Conservation (phyloP, 2,888 invertebrate species). For the Epicampocera succincta region DNA sequence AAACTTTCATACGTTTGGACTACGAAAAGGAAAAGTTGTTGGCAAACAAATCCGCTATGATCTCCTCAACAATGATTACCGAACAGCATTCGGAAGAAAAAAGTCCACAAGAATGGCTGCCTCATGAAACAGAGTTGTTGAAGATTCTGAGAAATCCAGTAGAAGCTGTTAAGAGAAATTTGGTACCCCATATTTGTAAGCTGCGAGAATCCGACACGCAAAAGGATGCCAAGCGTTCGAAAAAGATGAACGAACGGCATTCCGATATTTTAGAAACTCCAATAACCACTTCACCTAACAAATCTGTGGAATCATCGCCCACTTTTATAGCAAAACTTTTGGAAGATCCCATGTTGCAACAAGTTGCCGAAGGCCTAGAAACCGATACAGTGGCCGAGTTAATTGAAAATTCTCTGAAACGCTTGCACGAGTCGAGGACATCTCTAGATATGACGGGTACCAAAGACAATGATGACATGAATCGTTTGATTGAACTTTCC, state of each 20-base stretch:
- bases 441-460: conserved; percentile 80
- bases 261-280: conserved; percentile 45
- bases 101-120: conserved; percentile 72
- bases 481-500: conserved; percentile 80
- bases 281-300: not conserved
- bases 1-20: conserved; percentile 80
- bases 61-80: conserved; percentile 43
- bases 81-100: conserved; percentile 46
- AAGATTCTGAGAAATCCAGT: conserved; percentile 87
- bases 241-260: conserved; percentile 75
- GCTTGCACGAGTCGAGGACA: conserved; percentile 82
- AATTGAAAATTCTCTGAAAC: conserved; percentile 86
- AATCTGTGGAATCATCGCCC: conserved; percentile 75
- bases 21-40: conserved; percentile 75
- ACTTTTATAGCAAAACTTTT: conserved; percentile 84
- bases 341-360: conserved; percentile 85
- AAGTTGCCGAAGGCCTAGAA: conserved; percentile 85
- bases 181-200: conserved; percentile 90
- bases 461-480: conserved; percentile 82
- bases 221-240: conserved; percentile 77
- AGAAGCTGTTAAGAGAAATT: conserved; percentile 88
- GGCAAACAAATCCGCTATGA: conserved; percentile 28
- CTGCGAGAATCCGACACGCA: conserved; percentile 81
- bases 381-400: conserved; percentile 85
- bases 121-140: conserved; percentile 82